Base-by-base conservation (phyloP, 2,113 vertebrate species). In the Dromas ardeola region DNA sequence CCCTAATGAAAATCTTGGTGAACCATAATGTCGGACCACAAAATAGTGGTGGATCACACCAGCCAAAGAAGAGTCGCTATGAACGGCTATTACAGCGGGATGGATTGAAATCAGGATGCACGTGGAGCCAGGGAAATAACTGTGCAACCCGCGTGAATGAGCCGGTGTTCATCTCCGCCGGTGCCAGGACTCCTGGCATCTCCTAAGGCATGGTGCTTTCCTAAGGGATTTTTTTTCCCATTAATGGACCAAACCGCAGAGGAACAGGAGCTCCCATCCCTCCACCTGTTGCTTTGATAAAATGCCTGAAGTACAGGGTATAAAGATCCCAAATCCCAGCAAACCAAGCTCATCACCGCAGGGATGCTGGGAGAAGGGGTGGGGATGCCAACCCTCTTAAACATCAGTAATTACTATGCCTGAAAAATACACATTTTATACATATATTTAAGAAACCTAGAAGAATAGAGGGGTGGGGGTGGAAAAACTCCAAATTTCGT, bases 1-100 rank as follows among this genome's bases (percentile, higher is more conserved):
- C 84, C 84, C 76, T 95, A 91, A 94, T 94, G 92, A 88, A 94
- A 95, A 62, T 10, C 80, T 88, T 43, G 84, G 74, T 86, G 84
- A 94, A 63, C 85, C 85, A 10, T 62, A 11, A 69, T 78, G 81
- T 42, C 7, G 26, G 47, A 30, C 80, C 88, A 19, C 83, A 52
- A 15, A 50, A 13, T 1, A 10, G 59, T 2, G 53, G 87, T 30
- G 84, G 27, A 38, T 47, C 52, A 20, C 80, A 4, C 0, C 3
- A 77, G 88, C 52, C 80, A 19, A 62, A 5, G 47, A 26, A 20
- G 73, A 71, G 50, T 13, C 29, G 1, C 40, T 13, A 13, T 0
- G 30, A 70, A 7, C 83, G 3, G 45, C 74, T 26, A 25, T 6
- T 29, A 12, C 34, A 3, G 30, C 15, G 13, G 0, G n/a, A 13